Evolutionary conservation across 2,888 invertebrate species (phyloP).

Genomic region (Cybosia mesomella): DNA sequence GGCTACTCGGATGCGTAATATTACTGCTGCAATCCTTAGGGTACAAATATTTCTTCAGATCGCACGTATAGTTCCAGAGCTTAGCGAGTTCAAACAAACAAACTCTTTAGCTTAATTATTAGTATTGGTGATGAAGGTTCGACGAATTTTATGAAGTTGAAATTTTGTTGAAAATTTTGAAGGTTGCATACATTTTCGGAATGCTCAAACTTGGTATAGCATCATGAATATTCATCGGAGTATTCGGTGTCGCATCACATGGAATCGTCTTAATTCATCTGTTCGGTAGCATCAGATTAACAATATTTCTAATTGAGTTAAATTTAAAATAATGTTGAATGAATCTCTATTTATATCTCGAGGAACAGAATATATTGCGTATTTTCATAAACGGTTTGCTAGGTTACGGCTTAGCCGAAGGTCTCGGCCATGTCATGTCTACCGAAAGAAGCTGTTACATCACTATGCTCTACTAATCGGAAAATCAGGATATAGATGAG

Average conservation of each 20-base stretch:
- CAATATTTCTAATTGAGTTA: background rate
- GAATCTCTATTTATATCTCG: background rate
- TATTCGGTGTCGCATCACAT: slow-evolving; percentile 1
- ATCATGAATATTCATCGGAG: background rate
- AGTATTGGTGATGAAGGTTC: too few species aligned
- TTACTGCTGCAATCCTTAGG: too few species aligned
- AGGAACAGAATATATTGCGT: background rate
- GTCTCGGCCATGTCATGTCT: too few species aligned
- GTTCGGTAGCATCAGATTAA: background rate
- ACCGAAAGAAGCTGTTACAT: too few species aligned
- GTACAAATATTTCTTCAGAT: too few species aligned
- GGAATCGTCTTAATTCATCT: background rate
- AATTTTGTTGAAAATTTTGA: background rate
- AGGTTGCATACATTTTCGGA: background rate
- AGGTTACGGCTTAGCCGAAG: too few species aligned
- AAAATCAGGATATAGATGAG: too few species aligned
- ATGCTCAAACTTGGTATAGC: background rate
- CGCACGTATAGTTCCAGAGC: too few species aligned
- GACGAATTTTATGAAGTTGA: background rate
- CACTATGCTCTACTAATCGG: too few species aligned
- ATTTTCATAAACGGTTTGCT: too few species aligned
- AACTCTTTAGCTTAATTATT: background rate
- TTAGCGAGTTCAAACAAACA: too few species aligned
- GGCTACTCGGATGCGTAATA: too few species aligned
- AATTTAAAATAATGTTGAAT: background rate